Evolutionary conservation across 2,797 vertebrate species (phyloP), one percentile per base, ranked within the genome.

Genomic region (Rhadinocentrus ornatus): DNA sequence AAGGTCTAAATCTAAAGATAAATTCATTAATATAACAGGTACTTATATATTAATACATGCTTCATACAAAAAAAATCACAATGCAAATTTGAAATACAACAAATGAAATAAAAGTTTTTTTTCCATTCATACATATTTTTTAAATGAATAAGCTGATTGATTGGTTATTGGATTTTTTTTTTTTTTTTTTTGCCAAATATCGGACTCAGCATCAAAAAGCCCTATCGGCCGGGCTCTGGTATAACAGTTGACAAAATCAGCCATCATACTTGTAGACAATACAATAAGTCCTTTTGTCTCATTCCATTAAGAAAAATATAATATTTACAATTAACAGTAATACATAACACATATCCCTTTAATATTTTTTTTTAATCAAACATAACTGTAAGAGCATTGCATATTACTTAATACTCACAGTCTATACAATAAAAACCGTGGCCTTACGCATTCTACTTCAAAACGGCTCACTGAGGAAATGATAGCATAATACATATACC

Each of bases 401-500:
- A 54, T 26, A 27, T 16, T 15, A 54, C 13, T 27, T 16, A 29
- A 26, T 13, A 26, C 24, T 29, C 29, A 15, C 26, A 27, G 26
- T 53, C 13, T 53, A 26, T 15, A 27, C 52, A 26, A 53, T 16
- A n/a, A n/a, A n/a, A n/a, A 69, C 32, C 59, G 32, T 55, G 24
- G 18, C 56, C 41, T 56, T n/a, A 46, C 62, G 52, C 50, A 16
- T 15, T 2, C 64, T 44, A 61, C 22, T 31, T 53, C 20, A 55
- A 57, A 35, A n/a, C 22, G 39, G 18, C 26, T 63, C 16, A 24
- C 20, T 35, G 20, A 18, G 34, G 22, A 61, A 62, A 80, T 59
- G 26, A 66, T 71, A 57, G 46, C 75, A 63, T 61, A 86, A 83
- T 50, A 73, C 55, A 63, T 63, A 55, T 55, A 54, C 18, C 18